Conservation (phyloP, 2,888 invertebrate species). For the Germaria angustata region DNA sequence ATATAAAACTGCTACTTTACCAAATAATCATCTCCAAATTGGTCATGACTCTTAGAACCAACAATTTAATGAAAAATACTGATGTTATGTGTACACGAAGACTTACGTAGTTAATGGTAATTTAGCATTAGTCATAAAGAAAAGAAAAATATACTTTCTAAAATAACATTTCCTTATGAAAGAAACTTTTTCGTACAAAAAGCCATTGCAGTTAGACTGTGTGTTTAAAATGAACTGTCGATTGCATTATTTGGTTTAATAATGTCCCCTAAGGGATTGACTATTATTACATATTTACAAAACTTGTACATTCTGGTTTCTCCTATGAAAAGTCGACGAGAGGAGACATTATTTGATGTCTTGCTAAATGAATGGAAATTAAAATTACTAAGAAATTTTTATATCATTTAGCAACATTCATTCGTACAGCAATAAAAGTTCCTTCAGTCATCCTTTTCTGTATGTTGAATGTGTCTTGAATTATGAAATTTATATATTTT, state of each 20-base stretch:
- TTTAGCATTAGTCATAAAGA: too few relatives aligned
- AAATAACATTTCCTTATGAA: too few relatives aligned
- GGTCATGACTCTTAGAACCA: too few relatives aligned
- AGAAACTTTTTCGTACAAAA: too few relatives aligned
- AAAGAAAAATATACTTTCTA: too few relatives aligned
- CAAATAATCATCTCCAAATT: too few relatives aligned
- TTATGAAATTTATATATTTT: constrained; percentile 7
- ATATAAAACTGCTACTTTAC: too few relatives aligned
- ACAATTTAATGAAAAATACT: too few relatives aligned
- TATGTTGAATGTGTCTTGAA: neutral
- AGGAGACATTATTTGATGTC: neutral
- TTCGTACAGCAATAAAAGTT: neutral
- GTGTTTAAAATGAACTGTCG: constrained; percentile 56
- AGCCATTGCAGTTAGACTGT: neutral
- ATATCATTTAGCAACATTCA: neutral
- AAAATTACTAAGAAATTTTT: neutral
- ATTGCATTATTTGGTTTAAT: constrained; percentile 61
- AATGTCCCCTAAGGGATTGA: constrained; percentile 46
- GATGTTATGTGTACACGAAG: too few relatives aligned
- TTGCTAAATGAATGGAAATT: constrained; percentile 22
- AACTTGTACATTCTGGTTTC: neutral
- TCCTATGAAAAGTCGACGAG: neutral
- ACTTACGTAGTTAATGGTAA: too few relatives aligned
- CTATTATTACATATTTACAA: constrained; percentile 20
- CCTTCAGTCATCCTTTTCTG: neutral